Conservation (phyloP, 2,113 vertebrate genomes). For the Cynocephalus volans region DNA sequence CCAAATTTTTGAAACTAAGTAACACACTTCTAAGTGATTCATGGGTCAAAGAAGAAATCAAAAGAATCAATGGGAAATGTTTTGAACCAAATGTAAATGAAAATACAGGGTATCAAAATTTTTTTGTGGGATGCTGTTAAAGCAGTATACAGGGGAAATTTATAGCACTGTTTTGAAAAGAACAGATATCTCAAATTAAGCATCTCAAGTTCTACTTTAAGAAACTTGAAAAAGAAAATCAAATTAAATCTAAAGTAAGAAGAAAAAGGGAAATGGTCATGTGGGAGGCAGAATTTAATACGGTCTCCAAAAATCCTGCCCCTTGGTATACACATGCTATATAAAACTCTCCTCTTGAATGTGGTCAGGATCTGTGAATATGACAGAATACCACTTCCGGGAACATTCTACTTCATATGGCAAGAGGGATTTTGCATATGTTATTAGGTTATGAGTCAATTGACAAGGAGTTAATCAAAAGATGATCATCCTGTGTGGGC, state of each 20-base stretch:
- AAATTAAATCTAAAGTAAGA: background rate
- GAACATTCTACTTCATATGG: background rate
- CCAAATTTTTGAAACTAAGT: constrained; percentile 36
- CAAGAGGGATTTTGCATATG: background rate
- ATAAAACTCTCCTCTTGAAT: background rate
- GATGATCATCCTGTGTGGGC: background rate
- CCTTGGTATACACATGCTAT: no score
- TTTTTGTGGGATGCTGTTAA: background rate
- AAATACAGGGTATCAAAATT: background rate
- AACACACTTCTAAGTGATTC: constrained; percentile 16
- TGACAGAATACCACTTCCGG: background rate
- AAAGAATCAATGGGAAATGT: constrained; percentile 37
- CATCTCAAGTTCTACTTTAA: background rate
- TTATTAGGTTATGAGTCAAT: background rate
- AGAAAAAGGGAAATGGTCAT: background rate
- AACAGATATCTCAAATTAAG: background rate
- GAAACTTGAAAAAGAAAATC: background rate
- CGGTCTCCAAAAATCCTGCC: background rate
- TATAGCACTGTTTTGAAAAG: background rate
- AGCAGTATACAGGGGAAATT: background rate
- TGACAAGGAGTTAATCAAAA: background rate
- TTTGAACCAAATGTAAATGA: constrained; percentile 49
- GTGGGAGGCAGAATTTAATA: background rate
- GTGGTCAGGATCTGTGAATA: background rate
- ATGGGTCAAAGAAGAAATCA: constrained; percentile 37